Evolutionary conservation across 2,113 vertebrate species (phyloP).

Genomic region (Solenodon paradoxus): DNA sequence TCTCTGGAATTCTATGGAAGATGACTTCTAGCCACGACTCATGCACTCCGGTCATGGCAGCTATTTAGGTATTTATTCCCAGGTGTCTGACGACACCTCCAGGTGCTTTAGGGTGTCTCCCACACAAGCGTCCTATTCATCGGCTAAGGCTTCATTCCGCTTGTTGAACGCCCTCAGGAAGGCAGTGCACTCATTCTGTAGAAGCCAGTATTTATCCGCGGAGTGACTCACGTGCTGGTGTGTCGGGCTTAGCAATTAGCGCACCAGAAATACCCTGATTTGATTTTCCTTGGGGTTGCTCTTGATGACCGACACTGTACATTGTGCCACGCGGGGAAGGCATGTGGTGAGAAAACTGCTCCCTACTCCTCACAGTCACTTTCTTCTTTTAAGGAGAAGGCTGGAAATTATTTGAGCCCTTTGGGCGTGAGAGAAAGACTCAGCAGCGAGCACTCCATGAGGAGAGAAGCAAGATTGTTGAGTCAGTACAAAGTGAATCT

Average conservation of each 20-base stretch:
- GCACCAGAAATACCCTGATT: constrained; percentile 15
- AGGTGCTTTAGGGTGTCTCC: constrained; percentile 35
- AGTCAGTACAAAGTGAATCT: not conserved
- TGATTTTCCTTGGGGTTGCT: constrained; percentile 1
- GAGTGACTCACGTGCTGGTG: not conserved
- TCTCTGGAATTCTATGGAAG: constrained; percentile 43
- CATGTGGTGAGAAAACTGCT: not conserved
- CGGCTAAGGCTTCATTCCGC: constrained; percentile 3
- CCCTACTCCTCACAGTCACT: not conserved
- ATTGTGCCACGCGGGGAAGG: not conserved
- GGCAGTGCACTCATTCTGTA: constrained; percentile 17
- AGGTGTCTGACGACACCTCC: constrained; percentile 37
- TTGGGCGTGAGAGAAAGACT: not conserved
- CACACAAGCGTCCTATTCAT: constrained; percentile 70
- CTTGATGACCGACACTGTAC: not conserved
- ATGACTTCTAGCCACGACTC: constrained; percentile 32
- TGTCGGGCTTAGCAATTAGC: constrained; percentile 29
- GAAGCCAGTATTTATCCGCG: constrained; percentile 5
- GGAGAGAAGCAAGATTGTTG: not conserved
- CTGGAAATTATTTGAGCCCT: too few relatives aligned
- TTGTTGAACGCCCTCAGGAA: constrained; percentile 32
- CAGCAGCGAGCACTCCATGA: not conserved
- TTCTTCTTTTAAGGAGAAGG: constrained; percentile 39
- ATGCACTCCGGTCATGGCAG: not conserved
- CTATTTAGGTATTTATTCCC: constrained; percentile 52